These are phyloP conservation scores for Theonella swinhoei DNA, from an alignment of 37 sponge, comb jelly and placozoan genomes.

Conservation along the genomic window DNA sequence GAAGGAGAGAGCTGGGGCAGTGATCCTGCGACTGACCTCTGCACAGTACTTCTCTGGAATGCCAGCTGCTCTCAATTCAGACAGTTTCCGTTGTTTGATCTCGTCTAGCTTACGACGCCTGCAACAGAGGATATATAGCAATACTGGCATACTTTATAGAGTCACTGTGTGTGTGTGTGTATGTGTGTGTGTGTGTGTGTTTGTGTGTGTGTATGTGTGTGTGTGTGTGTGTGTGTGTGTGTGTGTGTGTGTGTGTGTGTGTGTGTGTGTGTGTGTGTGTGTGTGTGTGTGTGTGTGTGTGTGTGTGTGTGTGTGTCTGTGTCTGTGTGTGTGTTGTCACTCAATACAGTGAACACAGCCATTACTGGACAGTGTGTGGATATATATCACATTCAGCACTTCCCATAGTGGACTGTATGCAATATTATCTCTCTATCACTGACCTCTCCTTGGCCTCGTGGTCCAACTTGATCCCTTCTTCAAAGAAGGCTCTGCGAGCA, in stretches of 20 bases:
- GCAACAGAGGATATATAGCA: too few relatives aligned
- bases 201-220: too few relatives aligned
- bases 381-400: background rate
- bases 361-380: too few relatives aligned
- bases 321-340: too few relatives aligned
- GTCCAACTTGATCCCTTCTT: constrained; percentile 95
- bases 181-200: too few relatives aligned
- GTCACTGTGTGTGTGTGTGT: background rate
- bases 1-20: constrained; percentile 92
- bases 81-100: constrained; percentile 93
- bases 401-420: background rate
- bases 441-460: constrained; percentile 96
- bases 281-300: too few relatives aligned
- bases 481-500: constrained; percentile 88
- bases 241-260: too few relatives aligned
- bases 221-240: background rate
- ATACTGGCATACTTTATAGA: background rate
- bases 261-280: too few relatives aligned
- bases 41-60: constrained; percentile 97
- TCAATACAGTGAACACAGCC: too few relatives aligned
- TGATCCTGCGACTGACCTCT: constrained; percentile 90
- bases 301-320: too few relatives aligned
- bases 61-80: constrained; percentile 86
- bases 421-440: background rate
- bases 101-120: constrained; percentile 87